Conservation (phyloP, 2,797 vertebrate genomes). For the Clarias platycephalus region DNA sequence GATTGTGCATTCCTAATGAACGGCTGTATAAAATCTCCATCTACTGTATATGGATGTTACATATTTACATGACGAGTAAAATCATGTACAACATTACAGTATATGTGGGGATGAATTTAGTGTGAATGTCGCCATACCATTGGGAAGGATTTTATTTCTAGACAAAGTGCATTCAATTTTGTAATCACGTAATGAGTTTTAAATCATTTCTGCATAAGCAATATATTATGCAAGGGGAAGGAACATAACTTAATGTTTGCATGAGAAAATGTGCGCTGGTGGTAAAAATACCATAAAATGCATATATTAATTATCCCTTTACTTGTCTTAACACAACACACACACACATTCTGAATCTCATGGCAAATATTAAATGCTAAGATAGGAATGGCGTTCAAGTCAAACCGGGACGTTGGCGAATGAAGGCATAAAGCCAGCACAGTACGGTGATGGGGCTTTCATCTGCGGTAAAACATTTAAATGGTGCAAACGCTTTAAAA, state of each 20-base stretch:
- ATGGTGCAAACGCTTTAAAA: not conserved
- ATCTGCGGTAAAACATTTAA: not conserved
- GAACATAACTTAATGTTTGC: not conserved
- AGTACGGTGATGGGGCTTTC: too few species aligned
- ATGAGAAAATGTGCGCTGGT: not conserved
- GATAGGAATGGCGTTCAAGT: too few species aligned
- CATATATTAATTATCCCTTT: not conserved
- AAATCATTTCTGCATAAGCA: not conserved
- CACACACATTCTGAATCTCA: not conserved
- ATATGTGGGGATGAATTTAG: not conserved
- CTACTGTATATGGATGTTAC: not conserved
- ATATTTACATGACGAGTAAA: not conserved
- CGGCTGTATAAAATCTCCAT: not conserved
- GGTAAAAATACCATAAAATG: not conserved
- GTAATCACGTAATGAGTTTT: constrained; percentile 11
- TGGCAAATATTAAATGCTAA: not conserved
- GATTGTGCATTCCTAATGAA: not conserved
- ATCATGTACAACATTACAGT: not conserved
- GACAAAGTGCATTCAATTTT: not conserved
- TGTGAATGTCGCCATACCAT: not conserved
- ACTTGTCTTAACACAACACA: not conserved
- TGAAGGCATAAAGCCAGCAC: too few species aligned
- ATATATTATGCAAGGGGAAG: not conserved
- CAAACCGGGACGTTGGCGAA: too few species aligned
- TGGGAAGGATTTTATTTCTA: not conserved